Evolutionary conservation across 2,888 invertebrate genomes (phyloP).

Genomic region (Ornithoptera alexandrae): DNA sequence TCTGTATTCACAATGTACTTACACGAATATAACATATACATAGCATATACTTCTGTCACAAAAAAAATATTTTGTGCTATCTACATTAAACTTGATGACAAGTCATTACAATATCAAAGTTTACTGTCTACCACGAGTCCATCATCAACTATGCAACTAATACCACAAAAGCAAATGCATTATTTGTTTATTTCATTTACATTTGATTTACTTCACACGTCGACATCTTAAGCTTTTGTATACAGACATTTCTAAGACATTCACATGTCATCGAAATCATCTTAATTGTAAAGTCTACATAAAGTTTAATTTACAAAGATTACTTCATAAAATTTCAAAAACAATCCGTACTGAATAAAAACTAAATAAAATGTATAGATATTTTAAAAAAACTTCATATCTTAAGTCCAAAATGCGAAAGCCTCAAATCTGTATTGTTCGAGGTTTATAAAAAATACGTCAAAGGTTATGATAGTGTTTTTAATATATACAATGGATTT

Average conservation of each 20-base stretch:
- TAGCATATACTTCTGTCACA: no score
- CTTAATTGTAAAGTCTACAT: neutral
- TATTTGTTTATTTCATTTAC: conserved; percentile 13
- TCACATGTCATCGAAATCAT: neutral
- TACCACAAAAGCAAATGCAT: conserved; percentile 10
- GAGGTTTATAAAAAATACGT: no score
- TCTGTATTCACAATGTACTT: no score
- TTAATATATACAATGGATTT: no score
- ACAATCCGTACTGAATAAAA: neutral
- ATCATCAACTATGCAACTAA: neutral
- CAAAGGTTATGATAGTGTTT: no score
- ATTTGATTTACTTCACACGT: conserved; percentile 7
- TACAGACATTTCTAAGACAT: neutral
- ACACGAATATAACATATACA: no score
- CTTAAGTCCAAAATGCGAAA: no score
- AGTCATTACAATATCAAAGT: neutral
- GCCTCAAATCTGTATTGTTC: no score
- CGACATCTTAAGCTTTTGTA: conserved; percentile 8
- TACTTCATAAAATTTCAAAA: neutral
- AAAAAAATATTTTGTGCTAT: neutral
- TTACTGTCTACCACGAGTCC: conserved; percentile 3
- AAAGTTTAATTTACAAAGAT: neutral
- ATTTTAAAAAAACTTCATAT: no score
- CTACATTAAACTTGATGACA: neutral
- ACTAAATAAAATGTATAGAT: no score